Conservation (phyloP, 64 coral and sea anemone species). For the Exaiptasia diaphana region DNA sequence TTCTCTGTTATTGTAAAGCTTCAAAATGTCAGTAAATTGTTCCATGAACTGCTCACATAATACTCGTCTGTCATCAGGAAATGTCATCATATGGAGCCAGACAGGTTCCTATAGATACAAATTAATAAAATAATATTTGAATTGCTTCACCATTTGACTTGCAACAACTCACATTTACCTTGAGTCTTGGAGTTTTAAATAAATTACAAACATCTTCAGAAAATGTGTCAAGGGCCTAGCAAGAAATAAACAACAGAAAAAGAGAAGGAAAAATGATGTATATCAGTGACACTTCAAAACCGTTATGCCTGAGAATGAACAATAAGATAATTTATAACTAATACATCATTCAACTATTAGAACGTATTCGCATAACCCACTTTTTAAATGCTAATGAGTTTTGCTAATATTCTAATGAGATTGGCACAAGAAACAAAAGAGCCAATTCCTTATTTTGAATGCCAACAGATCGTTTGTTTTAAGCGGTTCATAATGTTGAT, state of each 20-base stretch:
- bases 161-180: neutral
- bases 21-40: slow-evolving; percentile 61
- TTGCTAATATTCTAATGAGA: too few relatives aligned
- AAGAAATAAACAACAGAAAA: neutral
- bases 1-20: slow-evolving; percentile 79
- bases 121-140: neutral
- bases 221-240: slow-evolving; percentile 48
- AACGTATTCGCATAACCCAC: too few relatives aligned
- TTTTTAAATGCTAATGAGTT: too few relatives aligned
- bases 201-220: slow-evolving; percentile 31
- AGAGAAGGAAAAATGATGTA: neutral
- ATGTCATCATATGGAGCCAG: slow-evolving; percentile 95
- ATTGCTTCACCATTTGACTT: too few relatives aligned
- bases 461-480: too few relatives aligned
- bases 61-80: slow-evolving; percentile 53
- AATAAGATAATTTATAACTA: too few relatives aligned
- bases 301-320: too few relatives aligned
- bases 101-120: slow-evolving; percentile 69
- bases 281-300: too few relatives aligned
- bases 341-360: too few relatives aligned
- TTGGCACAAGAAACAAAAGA: too few relatives aligned
- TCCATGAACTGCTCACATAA: slow-evolving; percentile 91
- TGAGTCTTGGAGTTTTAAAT: slow-evolving; percentile 54
- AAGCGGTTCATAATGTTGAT: too few relatives aligned
- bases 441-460: too few relatives aligned